Base-by-base conservation (phyloP, 2,797 vertebrate genomes). In the Malacoraja senta region DNA sequence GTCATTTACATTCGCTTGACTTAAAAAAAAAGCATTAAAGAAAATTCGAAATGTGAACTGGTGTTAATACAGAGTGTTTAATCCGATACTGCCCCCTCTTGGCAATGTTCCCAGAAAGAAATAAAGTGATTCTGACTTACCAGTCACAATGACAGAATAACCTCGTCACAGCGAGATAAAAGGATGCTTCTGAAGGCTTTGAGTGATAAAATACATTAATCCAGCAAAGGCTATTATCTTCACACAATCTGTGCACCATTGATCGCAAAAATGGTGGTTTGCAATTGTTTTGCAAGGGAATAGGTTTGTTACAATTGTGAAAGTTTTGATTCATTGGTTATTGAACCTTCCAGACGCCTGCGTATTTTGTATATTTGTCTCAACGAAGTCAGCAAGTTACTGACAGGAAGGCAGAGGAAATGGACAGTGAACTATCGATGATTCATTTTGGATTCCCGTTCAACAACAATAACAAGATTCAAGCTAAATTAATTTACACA, bases 181-280 rank as follows among this genome's bases (percentile, higher is more conserved):
- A 76, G 61, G 12, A 74, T 44, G 9, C 71, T 19, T 72, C 68
- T 44, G 65, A 91, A 29, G 9, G 68, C 21, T 44, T 74, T 91
- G 88, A 74, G 65, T 71, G 88, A 88, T 88, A 88, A 88, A 88
- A 32, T 88, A 88, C 88, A 74, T 71, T 91, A 26, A 71, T 92
- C 24, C 38, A 26, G 44, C 35, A 53, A n/a, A 92, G 88, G 53
- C 65, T 76, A 38, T 91, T 71, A 92, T 76, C 71, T 92, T 92
- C 38, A 74, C 44, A 92, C 68, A 74, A 53, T 92, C 71, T 92
- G 35, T 72, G 35, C 44, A 71, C 26, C 44, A 92, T 53, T n/a
- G 90, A 72, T 92, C 24, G 7, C 90, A 26, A 19, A 92, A 92
- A 53, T 72, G 38, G 90, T 53, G 35, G 35, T 21, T 72, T 92